Evolutionary conservation across 2,888 invertebrate species (phyloP).

Genomic region (Lagria hirta): DNA sequence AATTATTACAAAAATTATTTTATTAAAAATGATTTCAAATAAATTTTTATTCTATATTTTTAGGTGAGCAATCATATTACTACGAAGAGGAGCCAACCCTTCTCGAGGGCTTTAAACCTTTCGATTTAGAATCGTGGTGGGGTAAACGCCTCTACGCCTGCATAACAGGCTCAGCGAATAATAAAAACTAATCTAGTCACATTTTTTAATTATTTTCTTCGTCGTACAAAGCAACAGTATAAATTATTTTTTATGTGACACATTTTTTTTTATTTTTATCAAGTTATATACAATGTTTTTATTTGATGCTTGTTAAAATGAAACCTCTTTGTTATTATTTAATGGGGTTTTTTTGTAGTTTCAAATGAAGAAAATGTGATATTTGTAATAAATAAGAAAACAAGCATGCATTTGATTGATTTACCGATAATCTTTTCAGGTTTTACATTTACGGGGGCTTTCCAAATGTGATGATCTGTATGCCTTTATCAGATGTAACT

Average conservation of each 20-base stretch:
- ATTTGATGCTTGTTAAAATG: conserved; percentile 12
- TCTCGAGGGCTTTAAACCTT: conserved; percentile 81
- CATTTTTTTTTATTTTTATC: conserved; percentile 11
- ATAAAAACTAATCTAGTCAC: conserved; percentile 46
- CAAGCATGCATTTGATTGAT: conserved; percentile 6
- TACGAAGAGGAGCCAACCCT: conserved; percentile 70
- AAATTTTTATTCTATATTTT: conserved; percentile 2
- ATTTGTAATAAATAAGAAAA: conserved; percentile 18
- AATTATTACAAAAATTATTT: too few relatives aligned
- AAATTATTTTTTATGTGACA: conserved; percentile 8
- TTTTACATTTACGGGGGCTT: too few relatives aligned
- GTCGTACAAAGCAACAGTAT: too few relatives aligned
- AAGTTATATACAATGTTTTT: conserved; percentile 14
- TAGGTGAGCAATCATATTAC: conserved; percentile 56
- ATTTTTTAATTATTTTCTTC: conserved; percentile 9
- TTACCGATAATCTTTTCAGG: too few relatives aligned
- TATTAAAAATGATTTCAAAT: too few relatives aligned
- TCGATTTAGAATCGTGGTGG: conserved; percentile 91
- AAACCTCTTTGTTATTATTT: conserved; percentile 19
- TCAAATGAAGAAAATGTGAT: conserved; percentile 14
- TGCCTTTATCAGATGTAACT: too few relatives aligned
- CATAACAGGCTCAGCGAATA: conserved; percentile 70
- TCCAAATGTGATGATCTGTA: too few relatives aligned
- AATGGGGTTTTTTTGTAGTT: conserved; percentile 10
- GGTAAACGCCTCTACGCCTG: conserved; percentile 82